Evolutionary conservation across 35 echinoderm and acorn worm genomes (phyloP), one percentile per base, ranked within the genome.

Genomic region (Apostichopus parvimensis): DNA sequence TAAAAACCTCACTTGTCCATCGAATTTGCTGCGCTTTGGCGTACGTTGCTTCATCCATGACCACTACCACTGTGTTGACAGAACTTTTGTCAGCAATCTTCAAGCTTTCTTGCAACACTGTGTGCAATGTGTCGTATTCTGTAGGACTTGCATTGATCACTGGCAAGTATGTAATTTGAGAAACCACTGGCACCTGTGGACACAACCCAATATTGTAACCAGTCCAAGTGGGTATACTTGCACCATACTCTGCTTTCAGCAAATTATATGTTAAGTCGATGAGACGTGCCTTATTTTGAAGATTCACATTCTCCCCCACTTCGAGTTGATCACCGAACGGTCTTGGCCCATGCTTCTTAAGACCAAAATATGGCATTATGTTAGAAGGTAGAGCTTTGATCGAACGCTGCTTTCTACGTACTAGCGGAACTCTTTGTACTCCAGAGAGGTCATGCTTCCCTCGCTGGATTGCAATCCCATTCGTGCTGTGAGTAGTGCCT

Each of bases 401-500:
- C 23, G 78, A 80, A 28, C 78, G 78, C 78, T 80, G 78, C 23
- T 80, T 80, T 26, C 78, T 80, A 5, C 78, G 78, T 26, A 80
- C 78, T 80, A 80, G 20, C 5, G 78, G 78, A 12, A 45, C 78
- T 80, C 12, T 80, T 80, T 80, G 78, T 28, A 5, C 6, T 12
- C 45, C 11, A 28, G 78, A 80, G 13, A 26, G 78, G 23, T 80
- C 78, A 45, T 80, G 78, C 45, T 12, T 80, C 28, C 52, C 79
- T 53, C 52, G 62, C 68, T 94, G 93, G 24, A 94, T 87, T 14
- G 72, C 58, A 52, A 94, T 91, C 0, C 93, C 93, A 78, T 94
- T 94, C 0, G 93, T 94, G 54, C 90, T 94, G 62, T 94, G 89
- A 13, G 93, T 94, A 23, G 80, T 94, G 5, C 89, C 90, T 45